Conservation (phyloP, 2,113 vertebrate genomes). For the Archocentrus centrarchus region DNA sequence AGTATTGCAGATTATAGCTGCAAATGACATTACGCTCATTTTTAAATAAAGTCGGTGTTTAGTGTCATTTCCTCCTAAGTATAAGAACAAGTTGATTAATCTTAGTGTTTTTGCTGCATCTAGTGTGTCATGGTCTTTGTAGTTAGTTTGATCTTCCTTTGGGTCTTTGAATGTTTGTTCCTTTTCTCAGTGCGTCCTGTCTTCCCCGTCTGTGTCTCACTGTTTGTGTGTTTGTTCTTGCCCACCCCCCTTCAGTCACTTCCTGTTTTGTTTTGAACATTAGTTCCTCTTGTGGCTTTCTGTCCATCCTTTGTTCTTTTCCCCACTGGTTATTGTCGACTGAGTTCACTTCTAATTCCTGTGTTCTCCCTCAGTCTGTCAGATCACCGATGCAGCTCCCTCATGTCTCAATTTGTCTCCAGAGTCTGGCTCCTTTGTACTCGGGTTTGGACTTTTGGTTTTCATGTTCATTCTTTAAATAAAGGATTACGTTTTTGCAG, state of each 20-base stretch:
- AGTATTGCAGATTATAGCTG: background rate
- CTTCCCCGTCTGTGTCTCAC: background rate
- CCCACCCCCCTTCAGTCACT: background rate
- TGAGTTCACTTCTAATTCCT: background rate
- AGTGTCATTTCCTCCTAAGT: background rate
- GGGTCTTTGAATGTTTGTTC: background rate
- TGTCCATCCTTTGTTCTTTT: background rate
- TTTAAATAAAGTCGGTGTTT: background rate
- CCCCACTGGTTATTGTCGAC: background rate
- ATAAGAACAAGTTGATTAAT: background rate
- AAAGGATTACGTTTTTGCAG: background rate
- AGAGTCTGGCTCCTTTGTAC: background rate
- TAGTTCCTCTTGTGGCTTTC: slow-evolving; percentile 1
- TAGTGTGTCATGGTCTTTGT: background rate
- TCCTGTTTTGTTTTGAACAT: background rate
- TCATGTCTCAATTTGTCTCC: background rate
- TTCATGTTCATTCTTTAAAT: background rate
- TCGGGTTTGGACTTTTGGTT: background rate
- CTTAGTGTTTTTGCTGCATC: background rate
- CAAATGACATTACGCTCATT: too few species aligned
- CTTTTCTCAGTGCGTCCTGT: background rate
- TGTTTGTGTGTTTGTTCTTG: background rate
- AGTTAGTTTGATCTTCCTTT: background rate
- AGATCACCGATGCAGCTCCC: background rate
- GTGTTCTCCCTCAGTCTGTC: background rate